Evolutionary conservation across 2,797 vertebrate genomes (phyloP), one percentile per base, ranked within the genome.

Genomic region (Gambusia yucatana): DNA sequence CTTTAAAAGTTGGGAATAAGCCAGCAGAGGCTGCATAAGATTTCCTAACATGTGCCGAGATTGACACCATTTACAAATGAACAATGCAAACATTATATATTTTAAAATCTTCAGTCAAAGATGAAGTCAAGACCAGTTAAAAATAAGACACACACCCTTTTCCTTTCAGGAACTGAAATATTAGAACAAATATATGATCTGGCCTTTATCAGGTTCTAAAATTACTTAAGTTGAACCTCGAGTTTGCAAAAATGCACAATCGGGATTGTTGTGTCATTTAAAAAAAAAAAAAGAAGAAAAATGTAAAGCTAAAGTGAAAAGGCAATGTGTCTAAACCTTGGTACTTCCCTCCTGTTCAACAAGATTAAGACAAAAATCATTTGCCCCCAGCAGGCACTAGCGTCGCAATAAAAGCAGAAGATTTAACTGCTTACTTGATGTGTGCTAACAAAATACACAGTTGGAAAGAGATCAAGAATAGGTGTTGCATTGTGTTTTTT

Each of bases 21-120:
- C 75, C 84, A 89, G 73, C 73, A 89, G 87, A 80, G 69, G 75
- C 33, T 0, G 25, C 55, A 84, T 30, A 65, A n/a, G 0, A 67
- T 50, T 17, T 41, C n/a, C 8, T 36, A 2, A 2, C 61, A 65
- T 39, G 16, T 36, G 20, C 11, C 2, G 0, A n/a, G 6, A 48
- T 22, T 43, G 9, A 43, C 16, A 33, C 28, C 3, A 33, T 2
- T 20, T 36, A 10, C 11, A 16, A 41, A 22, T 41, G 36, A 4
- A 39, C 1, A 4, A 67, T 3, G 9, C 20, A 67, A 41, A 41
- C 7, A 10, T 20, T 67, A 20, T 25, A 33, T 33, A n/a, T 36
- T 63, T 65, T 10, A 11, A 41, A 39, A 67, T 67, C 20, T 39
- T 6, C 25, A 25, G 39, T 17, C 63, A 67, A 25, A 43, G 17